Percentiles rank a stretch among this genome's conserved stretches.
Evolutionary conservation across 2,888 invertebrate species (phyloP).

Genomic region (Caenorhabditis wallacei): DNA sequence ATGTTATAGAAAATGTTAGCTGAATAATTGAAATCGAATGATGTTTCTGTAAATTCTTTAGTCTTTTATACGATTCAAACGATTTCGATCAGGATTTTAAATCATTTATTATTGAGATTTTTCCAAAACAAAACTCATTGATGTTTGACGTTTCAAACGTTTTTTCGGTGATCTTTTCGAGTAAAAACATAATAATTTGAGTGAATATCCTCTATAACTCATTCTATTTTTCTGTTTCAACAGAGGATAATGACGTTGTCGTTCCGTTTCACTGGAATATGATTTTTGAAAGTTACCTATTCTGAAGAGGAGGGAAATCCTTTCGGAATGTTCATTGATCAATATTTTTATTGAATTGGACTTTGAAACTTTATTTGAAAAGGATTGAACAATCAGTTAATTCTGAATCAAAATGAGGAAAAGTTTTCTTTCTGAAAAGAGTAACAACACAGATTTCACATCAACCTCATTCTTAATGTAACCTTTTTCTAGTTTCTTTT

Average conservation of each 20-base stretch:
- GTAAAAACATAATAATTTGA: slow-evolving; percentile 16
- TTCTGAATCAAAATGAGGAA: no score
- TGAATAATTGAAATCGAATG: not conserved
- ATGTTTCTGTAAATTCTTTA: not conserved
- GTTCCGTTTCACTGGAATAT: not conserved
- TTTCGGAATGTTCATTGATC: slow-evolving; percentile 13
- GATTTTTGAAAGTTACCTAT: slow-evolving; percentile 22
- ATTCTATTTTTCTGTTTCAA: slow-evolving; percentile 1
- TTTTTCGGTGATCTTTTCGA: slow-evolving; percentile 19
- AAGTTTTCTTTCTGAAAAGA: no score
- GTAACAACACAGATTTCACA: no score
- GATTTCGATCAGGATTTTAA: slow-evolving; percentile 26
- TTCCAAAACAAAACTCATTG: slow-evolving; percentile 24
- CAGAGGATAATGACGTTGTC: slow-evolving; percentile 22
- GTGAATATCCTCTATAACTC: slow-evolving; percentile 21
- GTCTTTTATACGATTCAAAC: slow-evolving; percentile 36
- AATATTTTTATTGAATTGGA: slow-evolving; percentile 28
- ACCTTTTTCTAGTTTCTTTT: no score
- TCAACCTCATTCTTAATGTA: no score
- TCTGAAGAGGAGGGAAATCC: not conserved
- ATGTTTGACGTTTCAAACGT: slow-evolving; percentile 36
- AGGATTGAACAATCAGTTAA: no score
- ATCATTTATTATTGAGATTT: slow-evolving; percentile 1
- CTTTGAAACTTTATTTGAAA: not conserved
- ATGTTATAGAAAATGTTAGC: not conserved